Evolutionary conservation across 2,888 invertebrate genomes (phyloP), one percentile per base, ranked within the genome.

Genomic region (Itoplectis maculator): DNA sequence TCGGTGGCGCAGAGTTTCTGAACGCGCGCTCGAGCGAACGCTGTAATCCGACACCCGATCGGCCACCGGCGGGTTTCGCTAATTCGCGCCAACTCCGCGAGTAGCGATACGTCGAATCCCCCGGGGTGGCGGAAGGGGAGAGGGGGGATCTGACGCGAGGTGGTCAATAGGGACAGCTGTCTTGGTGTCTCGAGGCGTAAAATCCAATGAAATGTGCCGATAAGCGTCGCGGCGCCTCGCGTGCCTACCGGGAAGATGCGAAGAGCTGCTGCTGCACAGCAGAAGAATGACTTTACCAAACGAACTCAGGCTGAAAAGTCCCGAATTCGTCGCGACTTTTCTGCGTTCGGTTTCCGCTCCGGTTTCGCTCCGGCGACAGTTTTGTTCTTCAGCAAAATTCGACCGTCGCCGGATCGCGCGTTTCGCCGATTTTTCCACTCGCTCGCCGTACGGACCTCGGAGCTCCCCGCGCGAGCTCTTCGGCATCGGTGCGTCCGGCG

Each of bases 171-270:
- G 68, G 82, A 77, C 86, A 87, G 87, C 90, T 92, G 91, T 92
- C 89, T 89, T 86, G 80, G 88, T 83, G 88, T 90, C 88, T 87
- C 89, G 86, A 87, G 85, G 88, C 91, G 86, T 90, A 90, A 92
- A 91, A 91, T 90, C 88, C 86, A 87, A 91, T 91, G 89, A 90
- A 89, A 88, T 89, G 88, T 88, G 86, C 85, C 88, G 89, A 88
- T 89, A 88, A 88, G 88, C 87, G 86, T 83, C 37, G 4, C 74
- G 91, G 91, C 91, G 91, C 90, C 90, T 86, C 84, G n/a, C n/a
- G 84, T 72, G 75, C 68, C 75, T 23, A 74, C 47, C 75, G 75
- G 59, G 7, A 72, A 74, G 8, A n/a, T 1, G 37, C 37, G 51
- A 63, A 76, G 79, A n/a, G n/a, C n/a, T n/a, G n/a, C n/a, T n/a